A percentile compares a stretch with the other conserved stretches of the same genome.
Evolutionary conservation across 2,113 vertebrate species (phyloP).

Genomic region (Ardeotis arabs): DNA sequence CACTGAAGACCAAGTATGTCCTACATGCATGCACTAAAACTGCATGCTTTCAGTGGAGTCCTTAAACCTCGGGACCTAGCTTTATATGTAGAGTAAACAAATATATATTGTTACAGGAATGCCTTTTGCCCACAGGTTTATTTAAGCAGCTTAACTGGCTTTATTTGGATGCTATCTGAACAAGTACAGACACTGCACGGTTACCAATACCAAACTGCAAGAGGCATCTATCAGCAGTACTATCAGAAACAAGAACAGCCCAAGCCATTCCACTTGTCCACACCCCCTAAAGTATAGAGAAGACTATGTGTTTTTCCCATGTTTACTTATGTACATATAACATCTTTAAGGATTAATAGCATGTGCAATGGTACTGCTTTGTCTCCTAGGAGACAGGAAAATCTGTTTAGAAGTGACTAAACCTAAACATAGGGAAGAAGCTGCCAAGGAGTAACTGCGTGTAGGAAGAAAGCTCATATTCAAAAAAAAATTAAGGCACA

Average conservation of each 20-base stretch:
- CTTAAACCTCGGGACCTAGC: neutral
- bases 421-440: neutral
- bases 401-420: neutral
- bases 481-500: neutral
- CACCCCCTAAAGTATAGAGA: neutral
- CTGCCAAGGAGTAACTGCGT: neutral
- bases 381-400: conserved; percentile 16
- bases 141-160: neutral
- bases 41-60: neutral
- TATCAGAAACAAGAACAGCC: neutral
- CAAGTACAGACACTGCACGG: neutral
- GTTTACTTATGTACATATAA: neutral
- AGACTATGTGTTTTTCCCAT: neutral
- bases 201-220: neutral
- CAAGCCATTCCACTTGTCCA: neutral
- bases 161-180: neutral
- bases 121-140: neutral
- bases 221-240: neutral
- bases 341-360: neutral
- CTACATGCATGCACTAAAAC: neutral
- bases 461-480: neutral
- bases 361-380: neutral
- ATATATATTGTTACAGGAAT: neutral
- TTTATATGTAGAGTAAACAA: neutral
- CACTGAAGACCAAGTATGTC: neutral